phyloP scores from a whole-genome alignment of 2,888 invertebrate species.

The Autographa pulchrina region DNA sequence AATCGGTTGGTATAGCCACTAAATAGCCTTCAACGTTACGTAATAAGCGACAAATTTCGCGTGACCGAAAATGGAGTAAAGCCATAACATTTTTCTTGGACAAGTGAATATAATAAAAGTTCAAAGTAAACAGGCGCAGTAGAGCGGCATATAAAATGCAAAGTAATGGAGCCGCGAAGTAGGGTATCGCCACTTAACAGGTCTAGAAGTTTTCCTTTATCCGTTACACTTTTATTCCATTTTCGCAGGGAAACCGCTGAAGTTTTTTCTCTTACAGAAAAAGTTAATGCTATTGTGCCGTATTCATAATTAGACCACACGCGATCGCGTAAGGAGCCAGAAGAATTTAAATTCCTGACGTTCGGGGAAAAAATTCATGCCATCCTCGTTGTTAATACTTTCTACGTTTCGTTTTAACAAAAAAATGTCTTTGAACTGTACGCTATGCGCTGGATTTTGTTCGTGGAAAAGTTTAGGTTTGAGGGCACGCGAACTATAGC shows the following conservation, averaged over 20 bases:
- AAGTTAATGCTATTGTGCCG: constrained; percentile 72
- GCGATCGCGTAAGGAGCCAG: constrained; percentile 81
- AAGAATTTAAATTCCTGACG: constrained; percentile 85
- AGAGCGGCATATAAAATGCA: constrained; percentile 71
- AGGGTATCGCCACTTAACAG: constrained; percentile 75
- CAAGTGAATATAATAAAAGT: constrained; percentile 64
- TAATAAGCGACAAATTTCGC: constrained; percentile 55
- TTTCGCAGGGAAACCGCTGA: constrained; percentile 72
- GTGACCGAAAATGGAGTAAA: constrained; percentile 60
- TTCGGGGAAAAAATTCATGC: constrained; percentile 85
- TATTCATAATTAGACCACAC: constrained; percentile 88
- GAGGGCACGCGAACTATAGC: constrained; percentile 76
- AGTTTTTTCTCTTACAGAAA: constrained; percentile 66
- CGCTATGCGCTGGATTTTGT: constrained; percentile 79
- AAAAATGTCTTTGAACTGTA: constrained; percentile 83
- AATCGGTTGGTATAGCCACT: constrained; percentile 35
- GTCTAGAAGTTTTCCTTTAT: constrained; percentile 75
- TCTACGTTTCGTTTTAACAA: constrained; percentile 80
- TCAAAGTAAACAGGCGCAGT: constrained; percentile 69
- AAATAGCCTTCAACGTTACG: constrained; percentile 40
- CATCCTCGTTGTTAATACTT: constrained; percentile 80
- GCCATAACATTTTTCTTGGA: constrained; percentile 59
- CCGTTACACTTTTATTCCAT: constrained; percentile 74
- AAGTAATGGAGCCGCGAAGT: constrained; percentile 73
- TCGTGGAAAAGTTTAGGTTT: constrained; percentile 78